Conservation (phyloP, 2,888 invertebrate genomes). For the Strigamia crassipes region DNA sequence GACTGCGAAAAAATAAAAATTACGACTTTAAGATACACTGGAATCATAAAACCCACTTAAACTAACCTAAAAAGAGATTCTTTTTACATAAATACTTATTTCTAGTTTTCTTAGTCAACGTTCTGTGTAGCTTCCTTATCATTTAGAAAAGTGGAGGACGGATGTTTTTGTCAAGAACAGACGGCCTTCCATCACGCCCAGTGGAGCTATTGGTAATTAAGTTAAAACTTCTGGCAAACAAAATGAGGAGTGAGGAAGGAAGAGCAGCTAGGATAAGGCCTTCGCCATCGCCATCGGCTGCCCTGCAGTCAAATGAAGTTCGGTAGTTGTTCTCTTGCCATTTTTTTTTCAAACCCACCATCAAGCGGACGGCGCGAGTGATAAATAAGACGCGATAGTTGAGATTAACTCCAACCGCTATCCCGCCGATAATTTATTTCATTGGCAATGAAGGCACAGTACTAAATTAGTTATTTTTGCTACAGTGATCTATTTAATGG, state of each 20-base stretch:
- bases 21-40: not conserved
- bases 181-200: constrained; percentile 42
- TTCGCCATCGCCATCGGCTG: constrained; percentile 1
- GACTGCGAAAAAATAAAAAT: not conserved
- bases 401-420: constrained; percentile 37
- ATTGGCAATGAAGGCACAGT: constrained; percentile 36
- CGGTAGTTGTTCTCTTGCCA: not conserved
- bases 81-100: not conserved
- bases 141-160: constrained; percentile 25
- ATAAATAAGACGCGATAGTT: constrained; percentile 36
- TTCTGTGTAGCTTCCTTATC: not conserved
- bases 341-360: constrained; percentile 1
- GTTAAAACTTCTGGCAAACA: constrained; percentile 40
- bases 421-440: constrained; percentile 26
- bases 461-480: constrained; percentile 40
- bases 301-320: constrained; percentile 35
- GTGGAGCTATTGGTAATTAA: constrained; percentile 42
- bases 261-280: constrained; percentile 8
- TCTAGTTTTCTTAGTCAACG: not conserved
- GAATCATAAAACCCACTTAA: not conserved
- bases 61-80: not conserved
- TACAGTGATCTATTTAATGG: constrained; percentile 42
- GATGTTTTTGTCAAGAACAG: constrained; percentile 40
- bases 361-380: constrained; percentile 34
- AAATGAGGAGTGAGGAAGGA: constrained; percentile 8